Conservation (phyloP, 2,797 vertebrate species). For the Epinephelus malabaricus region DNA sequence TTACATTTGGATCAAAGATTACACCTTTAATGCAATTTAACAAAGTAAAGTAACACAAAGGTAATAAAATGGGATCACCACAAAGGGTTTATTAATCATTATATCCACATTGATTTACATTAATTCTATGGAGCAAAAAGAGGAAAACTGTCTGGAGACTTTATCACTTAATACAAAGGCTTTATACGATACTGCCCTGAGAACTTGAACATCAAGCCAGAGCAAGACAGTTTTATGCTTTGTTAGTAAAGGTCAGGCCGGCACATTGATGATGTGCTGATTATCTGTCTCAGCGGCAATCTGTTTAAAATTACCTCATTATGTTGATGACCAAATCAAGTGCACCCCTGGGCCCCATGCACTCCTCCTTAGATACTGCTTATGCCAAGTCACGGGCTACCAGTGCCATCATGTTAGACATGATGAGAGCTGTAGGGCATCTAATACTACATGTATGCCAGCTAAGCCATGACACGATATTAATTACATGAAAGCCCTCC, state of each 20-base stretch:
- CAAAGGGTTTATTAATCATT: constrained; percentile 27
- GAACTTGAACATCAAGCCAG: constrained; percentile 49
- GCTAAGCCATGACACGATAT: constrained; percentile 68
- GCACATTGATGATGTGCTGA: constrained; percentile 81
- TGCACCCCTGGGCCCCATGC: constrained; percentile 78
- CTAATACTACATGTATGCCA: constrained; percentile 66
- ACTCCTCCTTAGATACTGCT: constrained; percentile 76
- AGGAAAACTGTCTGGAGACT: constrained; percentile 34
- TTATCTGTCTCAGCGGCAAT: constrained; percentile 84
- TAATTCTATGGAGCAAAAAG: constrained; percentile 3
- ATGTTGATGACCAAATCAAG: constrained; percentile 86
- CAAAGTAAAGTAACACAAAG: neutral
- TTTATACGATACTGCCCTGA: constrained; percentile 35
- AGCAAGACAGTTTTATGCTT: constrained; percentile 72
- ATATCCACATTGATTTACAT: neutral
- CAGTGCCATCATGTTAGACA: constrained; percentile 58
- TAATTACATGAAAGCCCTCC: constrained; percentile 76
- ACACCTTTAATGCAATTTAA: neutral
- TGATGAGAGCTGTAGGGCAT: constrained; percentile 62
- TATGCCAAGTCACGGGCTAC: constrained; percentile 79
- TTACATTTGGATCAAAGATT: neutral
- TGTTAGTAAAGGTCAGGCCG: constrained; percentile 83
- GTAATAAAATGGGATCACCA: neutral
- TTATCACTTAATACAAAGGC: constrained; percentile 32
- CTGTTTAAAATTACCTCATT: constrained; percentile 87